Base-by-base conservation (phyloP, 2,113 vertebrate species). In the Sigmodon hispidus region DNA sequence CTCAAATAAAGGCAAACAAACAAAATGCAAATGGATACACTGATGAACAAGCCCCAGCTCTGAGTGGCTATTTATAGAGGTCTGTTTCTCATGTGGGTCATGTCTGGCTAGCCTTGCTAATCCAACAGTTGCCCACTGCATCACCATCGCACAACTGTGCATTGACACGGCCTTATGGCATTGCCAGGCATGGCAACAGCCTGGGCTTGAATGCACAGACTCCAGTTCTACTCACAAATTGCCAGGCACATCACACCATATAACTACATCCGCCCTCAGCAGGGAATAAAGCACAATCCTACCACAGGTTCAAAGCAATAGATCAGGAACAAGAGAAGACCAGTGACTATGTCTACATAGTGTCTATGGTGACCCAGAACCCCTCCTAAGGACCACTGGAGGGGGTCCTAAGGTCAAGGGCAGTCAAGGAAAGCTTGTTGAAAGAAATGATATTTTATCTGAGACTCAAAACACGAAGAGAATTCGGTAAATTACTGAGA, bases 401-500 rank as follows among this genome's bases (percentile, higher is more conserved):
- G 12, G 34, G 26, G 26, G 4, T 55, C 40, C 12, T 55, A 48
- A 73, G 36, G 10, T 50, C 43, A 21, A 48, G 17, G 57, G 43
- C 19, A 55, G 45, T 59, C 63, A 40, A 48, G 31, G 59, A 87
- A 81, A 57, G 26, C 48, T 70, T 87, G 22, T n/a, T 86, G 17
- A 55, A 29, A 48, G 63, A 76, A 5, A 26, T 19, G 40, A 50
- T 4, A 34, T 57, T 80, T 90, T 70, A 90, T 40, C 52, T 87
- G 24, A 92, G 29, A 92, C 6, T 13, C 3, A 73, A 61, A 95
- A 65, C 55, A 85, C 57, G n/a, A 93, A 36, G 9, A 77, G 69
- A 76, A 92, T 65, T 40, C 29, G 76, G 9, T 22, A 91, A 76
- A n/a, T n/a, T 63, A 69, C n/a, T 61, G 43, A 91, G 63, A n/a